phyloP scores from a whole-genome alignment of 1,140 invertebrate genomes.

The Fragariocoptes setiger region DNA sequence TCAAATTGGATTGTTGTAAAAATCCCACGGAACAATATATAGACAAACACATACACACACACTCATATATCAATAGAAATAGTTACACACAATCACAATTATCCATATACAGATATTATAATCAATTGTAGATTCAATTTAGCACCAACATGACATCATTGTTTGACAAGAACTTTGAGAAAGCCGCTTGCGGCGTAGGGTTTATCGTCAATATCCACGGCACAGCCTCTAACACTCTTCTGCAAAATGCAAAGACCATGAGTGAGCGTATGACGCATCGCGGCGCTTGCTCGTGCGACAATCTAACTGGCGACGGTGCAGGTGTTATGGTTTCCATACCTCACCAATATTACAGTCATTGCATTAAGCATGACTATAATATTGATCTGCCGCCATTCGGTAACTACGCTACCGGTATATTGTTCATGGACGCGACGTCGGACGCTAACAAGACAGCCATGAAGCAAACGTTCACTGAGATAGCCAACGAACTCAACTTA shows the following conservation, averaged over 20 bases:
- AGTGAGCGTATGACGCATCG: slow-evolving; percentile 90
- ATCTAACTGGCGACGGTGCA: slow-evolving; percentile 76
- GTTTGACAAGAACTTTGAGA: slow-evolving; percentile 70
- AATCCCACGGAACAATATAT: too few species aligned
- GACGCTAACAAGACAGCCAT: slow-evolving; percentile 28
- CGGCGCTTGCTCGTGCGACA: slow-evolving; percentile 89
- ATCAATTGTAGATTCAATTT: too few species aligned
- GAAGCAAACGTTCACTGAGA: slow-evolving; percentile 40
- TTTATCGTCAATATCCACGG: slow-evolving; percentile 96
- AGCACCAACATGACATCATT: too few species aligned
- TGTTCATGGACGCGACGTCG: slow-evolving; percentile 58
- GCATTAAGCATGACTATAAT: slow-evolving; percentile 39
- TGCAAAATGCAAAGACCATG: slow-evolving; percentile 68
- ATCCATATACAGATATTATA: slow-evolving; percentile 34
- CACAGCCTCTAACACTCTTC: slow-evolving; percentile 60
- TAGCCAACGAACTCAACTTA: slow-evolving; percentile 45
- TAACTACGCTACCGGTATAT: slow-evolving; percentile 73
- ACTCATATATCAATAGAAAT: too few species aligned
- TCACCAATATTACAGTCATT: slow-evolving; percentile 54
- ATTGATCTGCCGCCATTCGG: slow-evolving; percentile 51
- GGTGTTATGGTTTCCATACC: slow-evolving; percentile 84
- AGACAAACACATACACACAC: too few species aligned
- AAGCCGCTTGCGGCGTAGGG: slow-evolving; percentile 88
- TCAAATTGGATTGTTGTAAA: too few species aligned
- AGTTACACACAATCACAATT: too few species aligned